A percentile compares a stretch with the other conserved stretches of the same genome.
Conservation (phyloP, 2,113 vertebrate genomes). For the Rousettus leschenaultii region DNA sequence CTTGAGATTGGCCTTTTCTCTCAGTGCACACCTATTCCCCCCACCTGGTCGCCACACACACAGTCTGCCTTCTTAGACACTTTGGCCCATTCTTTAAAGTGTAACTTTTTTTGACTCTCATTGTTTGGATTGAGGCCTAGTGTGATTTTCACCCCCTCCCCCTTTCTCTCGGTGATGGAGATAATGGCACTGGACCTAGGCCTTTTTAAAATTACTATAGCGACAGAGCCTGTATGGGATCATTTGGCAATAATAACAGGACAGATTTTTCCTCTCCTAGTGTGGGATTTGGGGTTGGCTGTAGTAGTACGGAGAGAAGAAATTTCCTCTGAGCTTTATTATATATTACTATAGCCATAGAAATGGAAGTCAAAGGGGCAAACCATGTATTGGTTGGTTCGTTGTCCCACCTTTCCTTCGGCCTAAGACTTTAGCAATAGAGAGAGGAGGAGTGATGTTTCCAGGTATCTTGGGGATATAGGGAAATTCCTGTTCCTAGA, state of each 20-base stretch:
- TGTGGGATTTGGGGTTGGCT: neutral
- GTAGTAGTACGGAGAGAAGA: neutral
- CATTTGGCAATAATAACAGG: neutral
- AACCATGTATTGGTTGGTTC: neutral
- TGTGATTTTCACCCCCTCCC: neutral
- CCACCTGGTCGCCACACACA: neutral
- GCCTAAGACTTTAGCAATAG: neutral
- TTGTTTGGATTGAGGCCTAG: neutral
- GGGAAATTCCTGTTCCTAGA: neutral
- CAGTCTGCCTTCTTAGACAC: neutral
- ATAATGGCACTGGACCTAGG: neutral
- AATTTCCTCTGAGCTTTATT: constrained; percentile 11
- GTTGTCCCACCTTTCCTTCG: neutral
- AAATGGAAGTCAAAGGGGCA: neutral
- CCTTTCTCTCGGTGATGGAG: neutral
- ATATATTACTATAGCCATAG: neutral
- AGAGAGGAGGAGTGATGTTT: neutral
- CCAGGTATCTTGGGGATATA: neutral
- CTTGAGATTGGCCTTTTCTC: neutral
- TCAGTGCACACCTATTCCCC: neutral
- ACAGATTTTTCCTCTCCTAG: neutral
- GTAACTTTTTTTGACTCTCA: neutral
- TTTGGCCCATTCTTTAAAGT: neutral
- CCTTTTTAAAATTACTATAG: neutral
- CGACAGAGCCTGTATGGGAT: neutral